Conservation (phyloP, 1,140 invertebrate species). For the Oryzaephilus surinamensis region DNA sequence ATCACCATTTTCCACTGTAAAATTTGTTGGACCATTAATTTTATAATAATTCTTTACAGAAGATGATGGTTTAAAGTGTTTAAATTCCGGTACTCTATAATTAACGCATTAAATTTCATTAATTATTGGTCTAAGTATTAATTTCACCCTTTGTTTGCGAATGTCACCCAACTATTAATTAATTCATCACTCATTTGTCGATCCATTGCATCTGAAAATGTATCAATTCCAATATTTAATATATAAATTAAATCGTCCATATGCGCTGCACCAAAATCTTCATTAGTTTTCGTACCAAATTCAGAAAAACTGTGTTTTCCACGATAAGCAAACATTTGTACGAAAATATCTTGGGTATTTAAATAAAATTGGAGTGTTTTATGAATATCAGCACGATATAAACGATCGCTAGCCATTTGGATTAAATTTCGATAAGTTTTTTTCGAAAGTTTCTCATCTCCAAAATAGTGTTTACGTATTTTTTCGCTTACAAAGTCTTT, state of each 20-base stretch:
- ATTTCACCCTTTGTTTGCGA: slow-evolving; percentile 12
- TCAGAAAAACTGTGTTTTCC: slow-evolving; percentile 23
- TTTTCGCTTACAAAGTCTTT: slow-evolving; percentile 17
- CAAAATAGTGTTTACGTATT: slow-evolving; percentile 25
- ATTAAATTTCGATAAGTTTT: slow-evolving; percentile 15
- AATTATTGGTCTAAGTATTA: no score
- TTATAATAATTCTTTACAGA: no score
- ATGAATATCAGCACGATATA: slow-evolving; percentile 45
- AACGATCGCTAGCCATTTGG: slow-evolving; percentile 47
- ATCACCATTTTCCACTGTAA: no score
- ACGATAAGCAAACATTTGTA: slow-evolving; percentile 46
- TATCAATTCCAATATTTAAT: slow-evolving; percentile 10
- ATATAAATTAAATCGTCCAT: slow-evolving; percentile 26
- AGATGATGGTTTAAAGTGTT: no score
- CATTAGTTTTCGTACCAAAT: slow-evolving; percentile 6
- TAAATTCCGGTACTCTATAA: no score
- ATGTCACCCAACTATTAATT: slow-evolving; percentile 8
- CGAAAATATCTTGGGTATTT: slow-evolving; percentile 40
- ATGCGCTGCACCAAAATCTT: slow-evolving; percentile 22
- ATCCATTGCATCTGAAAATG: slow-evolving; percentile 3
- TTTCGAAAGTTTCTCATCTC: slow-evolving; percentile 14
- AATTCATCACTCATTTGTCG: slow-evolving; percentile 10
- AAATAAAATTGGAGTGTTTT: slow-evolving; percentile 46
- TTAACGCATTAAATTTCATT: no score
- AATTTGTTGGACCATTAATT: no score